These are phyloP conservation scores for Gasterosteus nipponicus DNA, from an alignment of 2,113 vertebrate genomes.

Conservation along the genomic window DNA sequence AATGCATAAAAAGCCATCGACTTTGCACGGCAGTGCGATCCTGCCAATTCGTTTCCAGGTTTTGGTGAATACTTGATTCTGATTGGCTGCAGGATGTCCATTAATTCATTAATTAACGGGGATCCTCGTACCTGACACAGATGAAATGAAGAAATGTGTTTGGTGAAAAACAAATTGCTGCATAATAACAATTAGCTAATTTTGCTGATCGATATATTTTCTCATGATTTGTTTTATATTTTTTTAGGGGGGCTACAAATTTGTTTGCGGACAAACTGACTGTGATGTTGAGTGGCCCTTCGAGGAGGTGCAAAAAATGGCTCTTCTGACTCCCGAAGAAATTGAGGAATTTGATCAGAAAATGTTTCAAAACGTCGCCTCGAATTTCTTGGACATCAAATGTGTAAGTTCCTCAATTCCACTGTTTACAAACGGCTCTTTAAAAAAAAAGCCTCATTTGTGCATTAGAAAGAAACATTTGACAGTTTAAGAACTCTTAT, in stretches of 20 bases:
- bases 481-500: not conserved
- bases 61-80: not conserved
- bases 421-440: not conserved
- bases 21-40: too few species aligned
- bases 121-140: not conserved
- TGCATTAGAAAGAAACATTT: not conserved
- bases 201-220: not conserved
- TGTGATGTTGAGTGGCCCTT: conserved; percentile 44
- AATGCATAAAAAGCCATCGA: not conserved
- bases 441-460: not conserved
- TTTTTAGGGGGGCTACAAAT: conserved; percentile 27
- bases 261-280: conserved; percentile 18
- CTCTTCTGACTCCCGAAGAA: conserved; percentile 46
- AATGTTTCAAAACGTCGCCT: not conserved
- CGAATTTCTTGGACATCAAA: not conserved
- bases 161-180: not conserved
- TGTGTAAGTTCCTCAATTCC: conserved; percentile 20
- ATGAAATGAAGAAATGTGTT: not conserved
- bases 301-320: conserved; percentile 56
- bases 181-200: not conserved
- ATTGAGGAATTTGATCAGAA: conserved; percentile 29
- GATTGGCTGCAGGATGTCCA: not conserved
- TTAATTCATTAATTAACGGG: not conserved
- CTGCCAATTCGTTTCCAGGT: too few species aligned
- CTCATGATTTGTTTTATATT: not conserved